Percentiles rank a stretch among this genome's conserved stretches.
phyloP scores from a whole-genome alignment of 2,888 invertebrate species.

The Trissolcus japonicus region DNA sequence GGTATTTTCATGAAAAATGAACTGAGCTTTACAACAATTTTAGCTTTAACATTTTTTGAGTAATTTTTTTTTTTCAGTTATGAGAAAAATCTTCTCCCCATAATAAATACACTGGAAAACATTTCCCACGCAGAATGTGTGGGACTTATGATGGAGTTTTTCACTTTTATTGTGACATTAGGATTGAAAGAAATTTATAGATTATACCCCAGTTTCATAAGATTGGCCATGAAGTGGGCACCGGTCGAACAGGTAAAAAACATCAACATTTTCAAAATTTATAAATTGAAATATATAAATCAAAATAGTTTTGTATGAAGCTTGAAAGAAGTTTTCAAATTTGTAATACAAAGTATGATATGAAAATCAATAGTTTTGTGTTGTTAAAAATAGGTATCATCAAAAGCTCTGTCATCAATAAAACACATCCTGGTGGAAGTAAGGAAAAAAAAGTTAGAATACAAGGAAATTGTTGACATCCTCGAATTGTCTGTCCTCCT shows the following conservation, averaged over 20 bases:
- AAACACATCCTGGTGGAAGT: conserved; percentile 73
- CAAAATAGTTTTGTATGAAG: not conserved
- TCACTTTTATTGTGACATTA: conserved; percentile 76
- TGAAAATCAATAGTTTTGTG: not conserved
- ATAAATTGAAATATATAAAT: not conserved
- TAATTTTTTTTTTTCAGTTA: conserved; percentile 66
- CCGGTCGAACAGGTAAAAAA: conserved; percentile 72
- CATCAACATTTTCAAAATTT: not conserved
- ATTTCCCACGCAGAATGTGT: conserved; percentile 77
- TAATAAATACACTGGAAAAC: conserved; percentile 72
- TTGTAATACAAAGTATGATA: conserved; percentile 1
- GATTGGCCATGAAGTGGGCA: conserved; percentile 77
- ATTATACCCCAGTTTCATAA: conserved; percentile 75
- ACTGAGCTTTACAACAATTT: not conserved
- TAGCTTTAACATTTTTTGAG: not conserved
- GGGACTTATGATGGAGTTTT: conserved; percentile 77
- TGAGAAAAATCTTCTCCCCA: conserved; percentile 70
- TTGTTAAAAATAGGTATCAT: conserved; percentile 67
- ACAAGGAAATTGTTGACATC: conserved; percentile 69
- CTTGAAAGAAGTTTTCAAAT: not conserved
- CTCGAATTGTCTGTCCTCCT: conserved; percentile 76
- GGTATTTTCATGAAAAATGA: conserved; percentile 53
- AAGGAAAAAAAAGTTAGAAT: conserved; percentile 27
- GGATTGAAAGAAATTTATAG: conserved; percentile 73
- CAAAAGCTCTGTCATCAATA: conserved; percentile 76